Conservation (phyloP, 2,888 invertebrate genomes). For the Pseudococcus longispinus region DNA sequence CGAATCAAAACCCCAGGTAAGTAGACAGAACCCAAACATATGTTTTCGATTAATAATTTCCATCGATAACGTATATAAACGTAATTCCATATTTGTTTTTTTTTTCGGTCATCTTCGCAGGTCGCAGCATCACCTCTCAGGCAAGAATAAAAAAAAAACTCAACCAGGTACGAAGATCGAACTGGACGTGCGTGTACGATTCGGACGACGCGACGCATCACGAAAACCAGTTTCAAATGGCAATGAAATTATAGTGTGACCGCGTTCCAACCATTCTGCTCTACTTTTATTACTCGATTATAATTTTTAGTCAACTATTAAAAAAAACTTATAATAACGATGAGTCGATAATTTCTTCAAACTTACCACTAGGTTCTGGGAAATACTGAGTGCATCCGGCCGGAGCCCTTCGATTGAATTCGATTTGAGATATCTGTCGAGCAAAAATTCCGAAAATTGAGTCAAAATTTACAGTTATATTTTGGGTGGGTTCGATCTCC, state of each 20-base stretch:
- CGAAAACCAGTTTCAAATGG: conserved; percentile 24
- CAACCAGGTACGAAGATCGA: neutral
- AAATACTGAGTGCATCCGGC: conserved; percentile 80
- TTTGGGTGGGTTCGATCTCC: neutral
- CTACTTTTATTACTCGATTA: conserved; percentile 15
- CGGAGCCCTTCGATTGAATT: conserved; percentile 78
- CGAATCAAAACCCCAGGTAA: neutral
- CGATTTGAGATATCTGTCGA: conserved; percentile 73
- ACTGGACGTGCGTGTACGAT: conserved; percentile 19
- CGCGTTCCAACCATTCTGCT: conserved; percentile 22
- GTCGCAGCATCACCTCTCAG: neutral
- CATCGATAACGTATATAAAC: neutral
- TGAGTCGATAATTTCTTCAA: neutral
- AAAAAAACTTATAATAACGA: neutral
- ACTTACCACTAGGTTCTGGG: conserved; percentile 69
- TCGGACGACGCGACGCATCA: conserved; percentile 9
- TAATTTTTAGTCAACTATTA: conserved; percentile 1
- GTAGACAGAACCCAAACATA: neutral
- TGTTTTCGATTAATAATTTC: neutral
- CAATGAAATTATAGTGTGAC: conserved; percentile 41
- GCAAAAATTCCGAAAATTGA: neutral
- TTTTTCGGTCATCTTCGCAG: neutral
- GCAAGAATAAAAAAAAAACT: neutral
- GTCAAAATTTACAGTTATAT: neutral
- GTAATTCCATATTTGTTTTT: neutral